Evolutionary conservation across 2,888 invertebrate genomes (phyloP).

Genomic region (Campoplex capitator): DNA sequence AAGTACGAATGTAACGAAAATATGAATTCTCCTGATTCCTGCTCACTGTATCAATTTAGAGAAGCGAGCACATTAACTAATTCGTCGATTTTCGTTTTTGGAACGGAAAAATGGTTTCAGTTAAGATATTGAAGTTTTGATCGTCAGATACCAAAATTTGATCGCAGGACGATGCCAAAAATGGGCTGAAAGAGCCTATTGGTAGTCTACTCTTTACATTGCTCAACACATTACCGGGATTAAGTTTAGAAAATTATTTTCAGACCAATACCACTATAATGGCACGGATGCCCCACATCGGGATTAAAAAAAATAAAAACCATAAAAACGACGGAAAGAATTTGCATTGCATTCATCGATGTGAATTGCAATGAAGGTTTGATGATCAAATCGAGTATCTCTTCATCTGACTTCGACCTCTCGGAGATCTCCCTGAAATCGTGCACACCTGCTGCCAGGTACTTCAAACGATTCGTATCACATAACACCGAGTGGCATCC

Average conservation of each 20-base stretch:
- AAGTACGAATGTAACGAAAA: too few species aligned
- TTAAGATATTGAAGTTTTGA: too few species aligned
- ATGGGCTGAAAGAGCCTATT: too few species aligned
- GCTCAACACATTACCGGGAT: not conserved
- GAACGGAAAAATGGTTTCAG: too few species aligned
- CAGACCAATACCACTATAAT: not conserved
- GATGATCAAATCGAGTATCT: constrained; percentile 8
- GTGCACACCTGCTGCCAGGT: constrained; percentile 63
- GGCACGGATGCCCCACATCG: not conserved
- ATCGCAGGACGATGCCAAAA: too few species aligned
- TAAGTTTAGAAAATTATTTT: not conserved
- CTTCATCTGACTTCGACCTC: not conserved
- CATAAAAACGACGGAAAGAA: not conserved
- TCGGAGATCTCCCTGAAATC: constrained; percentile 11
- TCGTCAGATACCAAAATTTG: too few species aligned
- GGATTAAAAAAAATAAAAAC: not conserved
- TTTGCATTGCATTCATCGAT: not conserved
- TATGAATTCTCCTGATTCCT: too few species aligned
- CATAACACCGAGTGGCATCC: constrained; percentile 64
- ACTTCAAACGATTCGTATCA: constrained; percentile 64
- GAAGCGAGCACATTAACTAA: too few species aligned
- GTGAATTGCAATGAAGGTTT: not conserved
- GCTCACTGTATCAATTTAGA: not conserved
- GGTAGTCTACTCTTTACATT: not conserved
- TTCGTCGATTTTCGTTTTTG: too few species aligned